Percentiles rank a stretch among this genome's conserved stretches.
These are phyloP conservation scores for Torymus texanus DNA, from an alignment of 2,888 invertebrate genomes.

Conservation along the genomic window DNA sequence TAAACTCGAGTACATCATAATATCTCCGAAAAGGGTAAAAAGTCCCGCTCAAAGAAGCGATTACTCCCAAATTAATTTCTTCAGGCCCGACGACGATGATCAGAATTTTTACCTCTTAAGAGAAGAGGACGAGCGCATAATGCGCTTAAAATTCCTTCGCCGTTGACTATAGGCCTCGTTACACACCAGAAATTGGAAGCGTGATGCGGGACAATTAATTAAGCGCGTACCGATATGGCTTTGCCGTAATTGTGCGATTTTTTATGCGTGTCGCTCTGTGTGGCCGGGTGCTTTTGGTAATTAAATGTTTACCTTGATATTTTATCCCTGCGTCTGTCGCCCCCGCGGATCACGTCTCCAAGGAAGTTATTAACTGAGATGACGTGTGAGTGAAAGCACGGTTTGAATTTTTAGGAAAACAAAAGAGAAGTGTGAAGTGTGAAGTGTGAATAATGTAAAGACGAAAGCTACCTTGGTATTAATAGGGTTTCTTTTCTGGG, in stretches of 20 bases:
- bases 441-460: too few species aligned
- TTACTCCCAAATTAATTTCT: too few species aligned
- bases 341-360: constrained; percentile 1
- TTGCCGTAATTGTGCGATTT: constrained; percentile 63
- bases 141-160: neutral
- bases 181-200: neutral
- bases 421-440: neutral
- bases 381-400: neutral
- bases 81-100: neutral
- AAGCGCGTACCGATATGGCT: constrained; percentile 48
- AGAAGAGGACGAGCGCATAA: neutral
- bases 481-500: too few species aligned
- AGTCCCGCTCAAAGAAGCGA: too few species aligned
- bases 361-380: constrained; percentile 22
- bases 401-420: neutral
- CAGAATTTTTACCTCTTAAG: constrained; percentile 5
- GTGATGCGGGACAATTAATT: constrained; percentile 12
- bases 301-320: constrained; percentile 19
- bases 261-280: constrained; percentile 52
- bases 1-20: too few species aligned
- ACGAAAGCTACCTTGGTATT: too few species aligned
- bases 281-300: constrained; percentile 15
- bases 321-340: neutral
- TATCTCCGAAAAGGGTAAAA: too few species aligned
- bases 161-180: neutral